A percentile compares a stretch with the other conserved stretches of the same genome.
Conservation (phyloP, 1,140 invertebrate species). For the Bombus terrestris region DNA sequence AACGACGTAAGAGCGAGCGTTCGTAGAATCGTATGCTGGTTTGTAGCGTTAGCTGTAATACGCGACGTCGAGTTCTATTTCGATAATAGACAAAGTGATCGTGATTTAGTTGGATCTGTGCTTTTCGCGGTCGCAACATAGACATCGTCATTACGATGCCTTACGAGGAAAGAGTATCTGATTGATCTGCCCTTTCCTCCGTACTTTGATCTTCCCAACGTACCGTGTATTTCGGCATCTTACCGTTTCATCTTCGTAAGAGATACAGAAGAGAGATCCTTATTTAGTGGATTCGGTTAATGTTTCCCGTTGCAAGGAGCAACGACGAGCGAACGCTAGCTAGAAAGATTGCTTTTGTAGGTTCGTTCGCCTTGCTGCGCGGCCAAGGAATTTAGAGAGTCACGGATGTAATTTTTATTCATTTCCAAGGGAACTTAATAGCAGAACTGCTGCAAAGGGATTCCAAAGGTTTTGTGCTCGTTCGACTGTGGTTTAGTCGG, state of each 20-base stretch:
- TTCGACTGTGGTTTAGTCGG: neutral
- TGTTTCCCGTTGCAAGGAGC: neutral
- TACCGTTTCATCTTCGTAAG: neutral
- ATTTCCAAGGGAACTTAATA: slow-evolving; percentile 24
- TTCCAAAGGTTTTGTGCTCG: slow-evolving; percentile 1
- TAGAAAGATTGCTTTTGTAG: slow-evolving; percentile 25
- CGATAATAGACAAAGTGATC: neutral
- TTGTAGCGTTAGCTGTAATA: too few species aligned
- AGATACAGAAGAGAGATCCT: neutral
- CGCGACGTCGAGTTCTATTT: too few species aligned
- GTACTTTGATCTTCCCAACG: too few species aligned
- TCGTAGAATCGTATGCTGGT: neutral
- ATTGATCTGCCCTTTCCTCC: too few species aligned
- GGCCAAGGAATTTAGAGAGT: neutral
- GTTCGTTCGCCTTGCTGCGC: neutral
- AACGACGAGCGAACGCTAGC: neutral
- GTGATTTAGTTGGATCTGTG: neutral
- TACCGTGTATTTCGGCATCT: neutral
- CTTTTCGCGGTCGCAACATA: too few species aligned
- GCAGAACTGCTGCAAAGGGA: slow-evolving; percentile 5
- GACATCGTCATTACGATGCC: too few species aligned
- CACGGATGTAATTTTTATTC: slow-evolving; percentile 38
- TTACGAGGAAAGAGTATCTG: too few species aligned
- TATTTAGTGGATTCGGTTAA: slow-evolving; percentile 34
- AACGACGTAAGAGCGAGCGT: neutral